These are phyloP conservation scores for Trogon surrucura DNA, from an alignment of 2,113 vertebrate species.

Conservation along the genomic window DNA sequence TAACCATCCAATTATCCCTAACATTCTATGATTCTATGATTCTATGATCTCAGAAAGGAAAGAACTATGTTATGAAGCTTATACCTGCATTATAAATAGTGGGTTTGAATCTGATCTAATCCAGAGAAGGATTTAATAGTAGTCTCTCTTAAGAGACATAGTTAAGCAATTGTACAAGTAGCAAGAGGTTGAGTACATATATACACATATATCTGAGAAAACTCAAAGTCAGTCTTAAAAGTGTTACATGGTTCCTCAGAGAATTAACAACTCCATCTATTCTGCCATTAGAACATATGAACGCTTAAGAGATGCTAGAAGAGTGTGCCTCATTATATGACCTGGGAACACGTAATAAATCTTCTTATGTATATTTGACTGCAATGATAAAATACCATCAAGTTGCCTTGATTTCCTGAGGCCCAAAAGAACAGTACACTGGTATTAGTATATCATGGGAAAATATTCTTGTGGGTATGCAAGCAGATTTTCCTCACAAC, in stretches of 20 bases:
- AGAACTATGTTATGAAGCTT: neutral
- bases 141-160: neutral
- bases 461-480: neutral
- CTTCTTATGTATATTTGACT: neutral
- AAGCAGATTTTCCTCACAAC: neutral
- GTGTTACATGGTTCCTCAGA: neutral
- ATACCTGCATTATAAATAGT: neutral
- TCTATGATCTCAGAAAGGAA: neutral
- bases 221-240: neutral
- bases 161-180: neutral
- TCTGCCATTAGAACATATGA: neutral
- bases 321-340: neutral
- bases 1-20: neutral
- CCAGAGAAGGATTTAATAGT: neutral
- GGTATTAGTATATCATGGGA: neutral
- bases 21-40: too few species aligned
- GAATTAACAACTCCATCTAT: neutral
- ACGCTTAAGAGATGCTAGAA: neutral
- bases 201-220: neutral
- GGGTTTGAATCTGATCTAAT: neutral
- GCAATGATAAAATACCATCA: neutral
- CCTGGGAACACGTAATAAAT: neutral
- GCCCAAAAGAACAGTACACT: neutral
- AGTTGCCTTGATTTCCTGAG: neutral
- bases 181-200: neutral